Conservation (phyloP, 2,113 vertebrate species). For the Anolis sagrei region DNA sequence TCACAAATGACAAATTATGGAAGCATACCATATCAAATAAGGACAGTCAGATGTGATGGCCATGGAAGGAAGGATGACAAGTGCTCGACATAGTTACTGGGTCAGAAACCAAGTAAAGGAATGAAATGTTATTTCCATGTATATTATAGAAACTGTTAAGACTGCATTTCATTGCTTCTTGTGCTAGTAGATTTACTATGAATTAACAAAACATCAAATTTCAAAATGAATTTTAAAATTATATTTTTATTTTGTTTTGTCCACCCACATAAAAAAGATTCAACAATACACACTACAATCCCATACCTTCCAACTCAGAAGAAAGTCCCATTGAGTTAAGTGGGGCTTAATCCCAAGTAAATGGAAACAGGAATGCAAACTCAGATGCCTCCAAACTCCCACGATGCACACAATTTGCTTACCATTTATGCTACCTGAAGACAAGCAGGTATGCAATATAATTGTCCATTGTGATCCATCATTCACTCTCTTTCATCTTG, state of each 20-base stretch:
- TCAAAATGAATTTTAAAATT: conserved; percentile 42
- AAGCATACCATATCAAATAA: not conserved
- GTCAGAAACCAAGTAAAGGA: not conserved
- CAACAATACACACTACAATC: conserved; percentile 15
- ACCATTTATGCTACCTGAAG: conserved; percentile 71
- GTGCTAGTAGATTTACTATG: not conserved
- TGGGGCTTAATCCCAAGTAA: not conserved
- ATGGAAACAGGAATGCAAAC: not conserved
- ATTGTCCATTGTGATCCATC: conserved; percentile 62
- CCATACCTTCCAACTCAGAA: not conserved
- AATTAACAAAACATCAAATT: not conserved
- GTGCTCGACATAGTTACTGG: not conserved
- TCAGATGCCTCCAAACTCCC: conserved; percentile 21
- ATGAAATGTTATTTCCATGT: not conserved
- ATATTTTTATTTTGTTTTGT: conserved; percentile 40
- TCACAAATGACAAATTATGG: not conserved
- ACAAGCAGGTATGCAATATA: conserved; percentile 64
- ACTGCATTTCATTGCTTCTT: not conserved
- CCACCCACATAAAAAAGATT: conserved; percentile 34
- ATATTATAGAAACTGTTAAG: not conserved
- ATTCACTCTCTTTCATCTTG: conserved; percentile 61
- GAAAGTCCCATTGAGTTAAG: not conserved
- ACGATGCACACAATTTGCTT: conserved; percentile 46
- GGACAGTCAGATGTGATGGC: not conserved
- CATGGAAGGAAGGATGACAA: not conserved